These are phyloP conservation scores for Arothron firmamentum DNA, from an alignment of 2,113 vertebrate genomes.

Conservation along the genomic window DNA sequence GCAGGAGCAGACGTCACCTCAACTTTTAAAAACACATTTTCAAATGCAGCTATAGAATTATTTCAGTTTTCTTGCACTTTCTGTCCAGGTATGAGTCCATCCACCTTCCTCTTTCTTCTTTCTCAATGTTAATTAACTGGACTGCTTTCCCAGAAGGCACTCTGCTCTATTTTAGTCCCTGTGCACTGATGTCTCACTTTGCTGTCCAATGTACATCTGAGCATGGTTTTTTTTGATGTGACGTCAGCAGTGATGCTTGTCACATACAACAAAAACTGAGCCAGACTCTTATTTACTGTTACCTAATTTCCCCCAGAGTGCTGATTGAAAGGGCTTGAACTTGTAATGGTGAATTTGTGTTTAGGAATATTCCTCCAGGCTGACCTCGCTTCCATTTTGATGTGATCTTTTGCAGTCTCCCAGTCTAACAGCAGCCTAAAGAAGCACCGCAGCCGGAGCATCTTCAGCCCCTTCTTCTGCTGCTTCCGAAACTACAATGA, in stretches of 20 bases:
- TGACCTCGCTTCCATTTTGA: conserved; percentile 10
- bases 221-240: conserved; percentile 7
- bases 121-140: conserved; percentile 46
- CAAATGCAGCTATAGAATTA: too few relatives aligned
- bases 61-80: conserved; percentile 25
- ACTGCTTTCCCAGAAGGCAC: conserved; percentile 41
- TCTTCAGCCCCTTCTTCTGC: conserved; percentile 98
- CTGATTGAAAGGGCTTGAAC: too few relatives aligned
- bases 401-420: conserved; percentile 75
- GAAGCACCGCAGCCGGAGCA: conserved; percentile 90
- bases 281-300: too few relatives aligned
- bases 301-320: too few relatives aligned
- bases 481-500: conserved; percentile 97
- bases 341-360: too few relatives aligned
- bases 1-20: not conserved
- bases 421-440: conserved; percentile 89
- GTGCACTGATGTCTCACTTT: conserved; percentile 23
- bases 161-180: conserved; percentile 50
- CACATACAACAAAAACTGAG: too few relatives aligned
- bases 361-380: not conserved
- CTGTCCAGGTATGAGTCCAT: conserved; percentile 14
- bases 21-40: too few relatives aligned
- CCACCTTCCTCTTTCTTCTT: not conserved
- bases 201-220: conserved; percentile 20
- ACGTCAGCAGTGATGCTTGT: too few relatives aligned